Evolutionary conservation across 1,140 invertebrate genomes (phyloP).

Genomic region (Notospermus geniculatus): DNA sequence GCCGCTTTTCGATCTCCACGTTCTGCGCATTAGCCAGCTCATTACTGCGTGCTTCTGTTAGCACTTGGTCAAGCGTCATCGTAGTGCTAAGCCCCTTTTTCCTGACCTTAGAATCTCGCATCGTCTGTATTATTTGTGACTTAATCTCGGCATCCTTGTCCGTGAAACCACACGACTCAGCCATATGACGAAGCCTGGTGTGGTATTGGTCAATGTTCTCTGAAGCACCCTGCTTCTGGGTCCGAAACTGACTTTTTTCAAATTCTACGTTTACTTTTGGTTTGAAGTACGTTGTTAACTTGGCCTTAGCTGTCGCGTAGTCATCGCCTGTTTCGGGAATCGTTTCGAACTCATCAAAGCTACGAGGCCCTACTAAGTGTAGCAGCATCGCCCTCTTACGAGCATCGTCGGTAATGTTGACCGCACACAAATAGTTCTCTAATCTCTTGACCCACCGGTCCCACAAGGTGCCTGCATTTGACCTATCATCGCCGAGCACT

Average conservation of each 20-base stretch:
- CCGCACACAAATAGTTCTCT: constrained; percentile 7
- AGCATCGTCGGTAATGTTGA: neutral
- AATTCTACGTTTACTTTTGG: constrained; percentile 1
- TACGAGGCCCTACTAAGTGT: neutral
- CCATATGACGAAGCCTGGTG: constrained; percentile 1
- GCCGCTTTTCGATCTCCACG: neutral
- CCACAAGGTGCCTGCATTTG: neutral
- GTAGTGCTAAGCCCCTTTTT: neutral
- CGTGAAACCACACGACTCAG: neutral
- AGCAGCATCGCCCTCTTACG: neutral
- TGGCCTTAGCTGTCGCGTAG: neutral
- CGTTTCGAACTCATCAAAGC: neutral
- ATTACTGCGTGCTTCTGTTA: neutral
- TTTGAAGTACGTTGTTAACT: neutral
- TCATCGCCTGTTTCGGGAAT: neutral
- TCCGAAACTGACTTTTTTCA: neutral
- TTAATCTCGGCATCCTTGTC: neutral
- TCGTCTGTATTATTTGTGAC: neutral
- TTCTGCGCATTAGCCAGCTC: neutral
- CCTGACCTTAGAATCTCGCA: neutral
- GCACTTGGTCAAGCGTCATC: neutral
- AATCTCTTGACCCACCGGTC: constrained; percentile 1
- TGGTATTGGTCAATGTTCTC: neutral
- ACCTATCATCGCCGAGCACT: too few species aligned
- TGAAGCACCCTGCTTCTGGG: neutral